Base-by-base conservation (phyloP, 2,888 invertebrate species). In the Aphidoletes aphidimyza region DNA sequence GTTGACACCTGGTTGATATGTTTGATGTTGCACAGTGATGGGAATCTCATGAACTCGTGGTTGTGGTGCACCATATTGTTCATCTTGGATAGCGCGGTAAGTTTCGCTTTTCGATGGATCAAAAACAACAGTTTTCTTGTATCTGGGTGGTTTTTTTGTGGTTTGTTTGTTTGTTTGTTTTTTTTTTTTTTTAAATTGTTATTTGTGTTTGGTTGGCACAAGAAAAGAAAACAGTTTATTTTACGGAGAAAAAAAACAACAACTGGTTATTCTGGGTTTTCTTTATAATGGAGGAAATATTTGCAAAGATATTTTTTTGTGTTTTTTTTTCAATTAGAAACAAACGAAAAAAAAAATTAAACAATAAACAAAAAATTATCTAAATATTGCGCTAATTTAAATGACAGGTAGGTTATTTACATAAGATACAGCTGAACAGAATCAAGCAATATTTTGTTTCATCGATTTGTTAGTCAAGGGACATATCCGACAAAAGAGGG, bases 101-200 rank as follows among this genome's bases (percentile, higher is more conserved):
- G 96, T 95, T 90, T 96, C 96, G 89, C 96, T 96, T 92, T 94
- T 94, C 89, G 95, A 94, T 87, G 96, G 96, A 92, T 97, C 96
- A 92, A 94, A 97, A 89, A 92, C 93, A 89, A 93, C 90, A 87
- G 94, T 93, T 90, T 93, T 94, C 92, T 93, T 94, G 90, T 91
- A 90, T 88, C 92, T 92, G 78, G 14, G 81, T 83, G n/a, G n/a
- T 26, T 17, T 47, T 45, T 47, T 83, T 26, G n/a, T 0, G 83
- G 45, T 36, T 59, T 69, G 5, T 17, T 30, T 30, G 69, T 69
- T 69, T 69, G 34, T 17, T 69, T 30, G 34, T 9, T 9, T 1
- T 69, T 69, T 49, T n/a, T 6, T 6, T 49, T 85, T 78, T 85
- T 84, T 85, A n/a, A n/a, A n/a, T 85, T 85, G 42, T 81, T 19